phyloP scores from a whole-genome alignment of 2,797 vertebrate genomes.

The Catamblyrhynchus diadema region DNA sequence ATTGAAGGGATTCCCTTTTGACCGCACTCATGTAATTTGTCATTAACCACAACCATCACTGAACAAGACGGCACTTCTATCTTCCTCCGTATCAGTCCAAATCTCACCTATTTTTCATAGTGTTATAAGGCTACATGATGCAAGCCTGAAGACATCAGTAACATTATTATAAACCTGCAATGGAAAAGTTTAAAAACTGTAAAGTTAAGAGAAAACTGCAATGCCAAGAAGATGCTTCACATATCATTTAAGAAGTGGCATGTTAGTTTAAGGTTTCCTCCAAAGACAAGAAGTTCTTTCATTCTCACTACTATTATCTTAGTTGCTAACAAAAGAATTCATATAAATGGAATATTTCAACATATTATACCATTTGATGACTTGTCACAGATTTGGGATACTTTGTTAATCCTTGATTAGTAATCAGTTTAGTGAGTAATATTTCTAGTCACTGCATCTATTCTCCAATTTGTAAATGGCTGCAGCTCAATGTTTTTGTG shows the following conservation, averaged over 20 bases:
- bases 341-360: not conserved
- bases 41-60: not conserved
- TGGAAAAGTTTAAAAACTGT: not conserved
- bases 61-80: not conserved
- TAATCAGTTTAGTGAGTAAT: not conserved
- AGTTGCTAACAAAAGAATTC: not conserved
- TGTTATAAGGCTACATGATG: not conserved
- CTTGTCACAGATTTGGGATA: not conserved
- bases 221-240: not conserved
- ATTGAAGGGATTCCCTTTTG: not conserved
- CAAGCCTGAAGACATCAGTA: not conserved
- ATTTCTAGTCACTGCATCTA: not conserved
- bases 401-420: not conserved
- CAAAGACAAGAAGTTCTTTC: not conserved
- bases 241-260: not conserved
- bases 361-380: not conserved
- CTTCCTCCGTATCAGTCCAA: not conserved
- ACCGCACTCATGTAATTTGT: not conserved
- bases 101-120: not conserved
- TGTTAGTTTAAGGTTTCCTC: not conserved
- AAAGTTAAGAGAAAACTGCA: not conserved
- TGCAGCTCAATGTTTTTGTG: not conserved
- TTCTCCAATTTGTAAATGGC: not conserved
- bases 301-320: not conserved
- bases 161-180: not conserved